Conservation (phyloP, 2,113 vertebrate genomes). For the Crotophaga sulcirostris region DNA sequence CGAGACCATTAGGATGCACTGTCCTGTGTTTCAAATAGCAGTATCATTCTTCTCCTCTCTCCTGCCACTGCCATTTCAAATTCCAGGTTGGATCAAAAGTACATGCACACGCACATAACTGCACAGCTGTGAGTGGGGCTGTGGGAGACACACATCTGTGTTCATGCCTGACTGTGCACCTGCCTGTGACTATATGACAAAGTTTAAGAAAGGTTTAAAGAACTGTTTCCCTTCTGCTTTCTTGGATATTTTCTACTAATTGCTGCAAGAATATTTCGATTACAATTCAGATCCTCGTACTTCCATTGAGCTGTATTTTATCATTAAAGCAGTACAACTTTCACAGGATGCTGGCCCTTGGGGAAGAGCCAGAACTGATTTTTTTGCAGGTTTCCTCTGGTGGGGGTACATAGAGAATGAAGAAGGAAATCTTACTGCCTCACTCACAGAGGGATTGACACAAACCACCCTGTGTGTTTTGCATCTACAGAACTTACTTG, state of each 20-base stretch:
- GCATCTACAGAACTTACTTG: neutral
- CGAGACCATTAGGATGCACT: neutral
- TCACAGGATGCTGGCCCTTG: neutral
- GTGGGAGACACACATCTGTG: fast-evolving
- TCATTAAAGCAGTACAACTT: neutral
- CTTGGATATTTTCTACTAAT: neutral
- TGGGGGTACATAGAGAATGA: neutral
- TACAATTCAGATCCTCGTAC: neutral
- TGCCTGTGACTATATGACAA: neutral
- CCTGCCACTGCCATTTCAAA: neutral
- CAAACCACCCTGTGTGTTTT: neutral
- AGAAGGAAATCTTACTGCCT: neutral
- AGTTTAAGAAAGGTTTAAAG: neutral
- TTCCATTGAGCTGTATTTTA: neutral
- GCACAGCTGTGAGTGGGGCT: fast-evolving
- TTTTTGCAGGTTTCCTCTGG: neutral
- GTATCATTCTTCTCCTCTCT: neutral
- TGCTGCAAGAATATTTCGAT: neutral
- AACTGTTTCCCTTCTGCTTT: neutral
- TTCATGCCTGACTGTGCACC: neutral
- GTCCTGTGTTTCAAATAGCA: neutral
- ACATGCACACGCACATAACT: neutral
- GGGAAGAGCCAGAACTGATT: neutral
- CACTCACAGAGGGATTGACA: neutral
- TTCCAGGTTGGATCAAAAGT: neutral